Percentiles rank a stretch among this genome's conserved stretches.
These are phyloP conservation scores for Hippotragus niger DNA, from an alignment of 2,113 vertebrate genomes.

Conservation along the genomic window DNA sequence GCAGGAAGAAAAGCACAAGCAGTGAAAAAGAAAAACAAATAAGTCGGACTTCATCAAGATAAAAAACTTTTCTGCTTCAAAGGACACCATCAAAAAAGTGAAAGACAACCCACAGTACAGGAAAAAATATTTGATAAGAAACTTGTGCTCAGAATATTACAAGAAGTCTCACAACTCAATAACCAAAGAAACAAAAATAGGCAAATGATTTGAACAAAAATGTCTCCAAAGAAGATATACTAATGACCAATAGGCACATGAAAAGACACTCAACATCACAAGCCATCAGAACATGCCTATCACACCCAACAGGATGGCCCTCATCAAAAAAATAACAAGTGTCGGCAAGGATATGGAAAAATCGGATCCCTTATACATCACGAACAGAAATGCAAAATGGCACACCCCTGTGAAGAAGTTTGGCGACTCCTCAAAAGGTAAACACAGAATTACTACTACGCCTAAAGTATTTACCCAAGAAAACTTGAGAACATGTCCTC, in stretches of 20 bases:
- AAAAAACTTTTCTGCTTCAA: background rate
- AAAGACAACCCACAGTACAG: background rate
- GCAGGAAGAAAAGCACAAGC: background rate
- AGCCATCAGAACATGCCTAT: background rate
- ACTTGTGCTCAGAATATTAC: background rate
- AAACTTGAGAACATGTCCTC: background rate
- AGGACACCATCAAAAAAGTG: background rate
- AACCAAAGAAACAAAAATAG: background rate
- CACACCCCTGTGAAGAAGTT: background rate
- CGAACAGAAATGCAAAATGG: background rate
- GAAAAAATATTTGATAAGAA: background rate
- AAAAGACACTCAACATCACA: background rate
- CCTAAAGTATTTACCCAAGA: background rate
- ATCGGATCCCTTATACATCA: background rate
- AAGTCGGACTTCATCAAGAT: background rate
- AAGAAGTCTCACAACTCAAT: background rate
- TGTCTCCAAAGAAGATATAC: background rate
- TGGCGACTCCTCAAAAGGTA: background rate
- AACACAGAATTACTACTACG: background rate
- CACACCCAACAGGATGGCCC: background rate
- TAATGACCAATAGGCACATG: background rate
- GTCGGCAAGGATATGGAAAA: background rate
- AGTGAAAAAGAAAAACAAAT: background rate
- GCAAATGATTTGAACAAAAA: background rate
- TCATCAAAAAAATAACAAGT: background rate